Conservation (phyloP, 2,797 vertebrate species). For the Lateolabrax maculatus region DNA sequence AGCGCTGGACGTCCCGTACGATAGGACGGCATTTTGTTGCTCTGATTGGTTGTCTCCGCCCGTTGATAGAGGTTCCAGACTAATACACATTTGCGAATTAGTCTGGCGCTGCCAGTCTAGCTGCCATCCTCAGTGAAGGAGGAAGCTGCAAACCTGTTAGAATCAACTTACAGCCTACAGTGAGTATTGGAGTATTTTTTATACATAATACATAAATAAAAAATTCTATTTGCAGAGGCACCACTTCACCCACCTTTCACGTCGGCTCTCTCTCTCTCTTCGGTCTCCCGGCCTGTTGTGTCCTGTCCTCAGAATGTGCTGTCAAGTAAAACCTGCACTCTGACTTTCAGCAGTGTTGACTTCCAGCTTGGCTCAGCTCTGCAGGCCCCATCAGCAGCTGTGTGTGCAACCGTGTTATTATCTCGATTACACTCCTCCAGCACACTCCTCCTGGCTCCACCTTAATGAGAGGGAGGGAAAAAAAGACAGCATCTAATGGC, state of each 20-base stretch:
- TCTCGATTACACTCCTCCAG: slow-evolving; percentile 73
- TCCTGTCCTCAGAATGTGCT: slow-evolving; percentile 75
- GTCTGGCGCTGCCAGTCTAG: no score
- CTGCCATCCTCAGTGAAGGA: not conserved
- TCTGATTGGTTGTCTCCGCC: no score
- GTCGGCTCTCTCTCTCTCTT: slow-evolving; percentile 40
- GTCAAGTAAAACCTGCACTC: slow-evolving; percentile 58
- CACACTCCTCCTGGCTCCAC: slow-evolving; percentile 66
- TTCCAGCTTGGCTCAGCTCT: slow-evolving; percentile 62
- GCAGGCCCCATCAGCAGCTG: slow-evolving; percentile 71
- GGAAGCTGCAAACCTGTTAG: not conserved
- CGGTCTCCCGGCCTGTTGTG: slow-evolving; percentile 70
- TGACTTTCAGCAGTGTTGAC: slow-evolving; percentile 56
- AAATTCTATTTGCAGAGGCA: not conserved
- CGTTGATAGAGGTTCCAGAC: no score
- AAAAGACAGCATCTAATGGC: slow-evolving; percentile 48
- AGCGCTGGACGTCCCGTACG: no score
- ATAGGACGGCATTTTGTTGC: no score
- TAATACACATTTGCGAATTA: no score
- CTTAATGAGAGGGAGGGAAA: slow-evolving; percentile 74
- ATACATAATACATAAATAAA: not conserved
- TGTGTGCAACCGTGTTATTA: slow-evolving; percentile 76
- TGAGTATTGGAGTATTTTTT: not conserved
- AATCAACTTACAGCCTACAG: not conserved
- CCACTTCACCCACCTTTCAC: slow-evolving; percentile 25